Evolutionary conservation across 1,140 invertebrate genomes (phyloP), one percentile per base, ranked within the genome.

Genomic region (Leptoteleia sp.): DNA sequence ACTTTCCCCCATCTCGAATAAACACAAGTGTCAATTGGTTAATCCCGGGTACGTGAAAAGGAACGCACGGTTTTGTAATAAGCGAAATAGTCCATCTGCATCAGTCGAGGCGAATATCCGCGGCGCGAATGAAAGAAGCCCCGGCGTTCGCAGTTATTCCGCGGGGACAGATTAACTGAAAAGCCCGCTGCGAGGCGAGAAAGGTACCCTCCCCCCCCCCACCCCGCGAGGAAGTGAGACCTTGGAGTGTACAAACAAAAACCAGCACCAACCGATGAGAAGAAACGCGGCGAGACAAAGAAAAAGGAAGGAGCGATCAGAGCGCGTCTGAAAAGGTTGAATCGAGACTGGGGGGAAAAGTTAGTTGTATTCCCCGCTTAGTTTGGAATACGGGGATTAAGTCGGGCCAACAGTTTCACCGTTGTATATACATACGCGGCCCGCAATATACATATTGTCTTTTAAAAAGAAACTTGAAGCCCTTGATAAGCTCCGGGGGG

Each of bases 321-420:
- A 37, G 16, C 19, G 67, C 62, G 67, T 64, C 50, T 67, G 59
- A 59, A 71, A 65, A 68, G 65, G 55, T n/a, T 6, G 57, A 78
- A 79, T 68, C 59, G 55, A 64, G 47, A 61, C 61, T 79, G 1
- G 81, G 78, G 2, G n/a, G 81, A 83, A 84, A 87, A 83, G 82
- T 84, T 85, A 78, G 73, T 67, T 85, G 81, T 84, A 82, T 25
- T 3, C 81, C 77, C 80, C 76, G 73, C 77, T 82, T 85, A 85
- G 83, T 88, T 88, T 85, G 84, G 84, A 88, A 88, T 88, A 87
- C 81, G 82, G 85, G 85, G 87, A 87, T 22, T 22, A 87, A 88
- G 87, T 65, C 62, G 67, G 67, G 62, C 67, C 55, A 40, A 65
- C 45, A n/a, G n/a, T n/a, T n/a, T n/a, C n/a, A n/a, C n/a, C n/a